Evolutionary conservation across 2,113 vertebrate genomes (phyloP).

Genomic region (Pterocles gutturalis): DNA sequence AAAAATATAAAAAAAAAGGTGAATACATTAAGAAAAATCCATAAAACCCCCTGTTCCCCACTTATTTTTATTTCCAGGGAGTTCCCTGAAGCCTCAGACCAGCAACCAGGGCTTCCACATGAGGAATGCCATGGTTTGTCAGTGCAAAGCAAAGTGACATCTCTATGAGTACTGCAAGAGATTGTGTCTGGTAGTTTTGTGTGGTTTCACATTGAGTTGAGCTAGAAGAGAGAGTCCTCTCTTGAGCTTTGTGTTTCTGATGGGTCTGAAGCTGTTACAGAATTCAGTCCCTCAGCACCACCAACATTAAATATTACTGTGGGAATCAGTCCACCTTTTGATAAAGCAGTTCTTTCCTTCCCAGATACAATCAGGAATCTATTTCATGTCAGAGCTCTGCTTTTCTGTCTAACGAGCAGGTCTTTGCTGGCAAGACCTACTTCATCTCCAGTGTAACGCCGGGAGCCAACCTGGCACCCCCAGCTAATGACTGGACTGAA

Average conservation of each 20-base stretch:
- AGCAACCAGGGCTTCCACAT: not conserved
- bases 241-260: not conserved
- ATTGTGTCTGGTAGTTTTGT: not conserved
- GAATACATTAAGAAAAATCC: not conserved
- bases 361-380: conserved; percentile 4
- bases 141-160: not conserved
- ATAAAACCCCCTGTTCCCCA: rapidly evolving
- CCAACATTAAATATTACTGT: not conserved
- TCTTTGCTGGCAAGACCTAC: conserved; percentile 28
- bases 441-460: not conserved
- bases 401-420: not conserved
- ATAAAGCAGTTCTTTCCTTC: not conserved
- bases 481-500: not conserved
- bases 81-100: not conserved
- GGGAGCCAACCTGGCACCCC: conserved; percentile 16
- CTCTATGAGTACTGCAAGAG: not conserved
- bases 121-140: not conserved
- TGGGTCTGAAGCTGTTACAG: not conserved
- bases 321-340: not conserved
- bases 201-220: not conserved
- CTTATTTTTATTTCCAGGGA: not conserved
- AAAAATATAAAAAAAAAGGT: rapidly evolving
- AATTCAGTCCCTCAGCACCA: not conserved
- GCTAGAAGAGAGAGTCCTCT: not conserved
- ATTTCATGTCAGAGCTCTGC: not conserved